Percentiles rank a stretch among this genome's conserved stretches.
These are phyloP conservation scores for Melanostigma gelatinosum DNA, from an alignment of 2,113 vertebrate species.

Conservation along the genomic window DNA sequence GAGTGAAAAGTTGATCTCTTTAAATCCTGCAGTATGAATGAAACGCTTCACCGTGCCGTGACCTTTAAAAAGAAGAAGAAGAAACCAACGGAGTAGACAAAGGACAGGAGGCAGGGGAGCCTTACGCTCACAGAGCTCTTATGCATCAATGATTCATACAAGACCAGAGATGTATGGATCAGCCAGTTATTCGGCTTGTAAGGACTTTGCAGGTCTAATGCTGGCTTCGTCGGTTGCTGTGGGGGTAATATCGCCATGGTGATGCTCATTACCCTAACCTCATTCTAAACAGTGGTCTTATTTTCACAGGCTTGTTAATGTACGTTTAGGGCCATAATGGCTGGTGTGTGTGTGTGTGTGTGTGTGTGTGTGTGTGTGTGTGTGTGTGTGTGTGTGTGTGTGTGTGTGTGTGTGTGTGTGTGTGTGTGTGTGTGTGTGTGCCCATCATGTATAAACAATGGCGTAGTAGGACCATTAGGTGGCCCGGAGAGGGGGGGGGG, in stretches of 20 bases:
- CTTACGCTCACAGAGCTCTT: conserved; percentile 14
- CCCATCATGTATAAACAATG: background rate
- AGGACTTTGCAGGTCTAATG: conserved; percentile 39
- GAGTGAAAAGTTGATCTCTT: conserved; percentile 19
- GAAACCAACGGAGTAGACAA: conserved; percentile 11
- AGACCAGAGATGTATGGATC: conserved; percentile 46
- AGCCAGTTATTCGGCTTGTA: conserved; percentile 50
- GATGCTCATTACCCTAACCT: conserved; percentile 53
- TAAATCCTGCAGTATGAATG: conserved; percentile 11
- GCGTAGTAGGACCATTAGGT: background rate
- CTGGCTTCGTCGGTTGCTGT: conserved; percentile 32
- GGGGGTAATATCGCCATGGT: conserved; percentile 32
- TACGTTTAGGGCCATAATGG: background rate
- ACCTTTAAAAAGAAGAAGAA: conserved; percentile 29
- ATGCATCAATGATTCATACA: conserved; percentile 63
- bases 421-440: background rate
- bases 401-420: background rate
- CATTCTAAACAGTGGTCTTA: conserved; percentile 8
- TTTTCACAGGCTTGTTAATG: conserved; percentile 28
- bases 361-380: background rate
- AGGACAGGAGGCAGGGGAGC: conserved; percentile 22
- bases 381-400: background rate
- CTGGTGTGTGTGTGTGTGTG: background rate
- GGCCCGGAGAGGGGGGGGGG: no score
- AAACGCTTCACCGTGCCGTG: conserved; percentile 34